Base-by-base conservation (phyloP, 2,888 invertebrate genomes). In the Autographa pulchrina region DNA sequence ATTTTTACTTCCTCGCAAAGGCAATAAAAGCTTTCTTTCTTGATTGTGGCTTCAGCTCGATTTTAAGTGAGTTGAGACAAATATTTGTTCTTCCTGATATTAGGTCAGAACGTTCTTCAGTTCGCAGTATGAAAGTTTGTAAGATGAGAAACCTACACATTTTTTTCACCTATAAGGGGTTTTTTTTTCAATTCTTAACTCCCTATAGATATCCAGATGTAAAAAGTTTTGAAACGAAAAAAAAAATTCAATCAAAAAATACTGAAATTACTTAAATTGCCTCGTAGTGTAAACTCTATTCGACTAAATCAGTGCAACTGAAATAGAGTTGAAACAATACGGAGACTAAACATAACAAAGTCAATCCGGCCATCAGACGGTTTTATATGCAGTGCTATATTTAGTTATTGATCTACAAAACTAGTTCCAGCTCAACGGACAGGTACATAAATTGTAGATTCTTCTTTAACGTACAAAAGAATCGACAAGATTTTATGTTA, bases 331-430 rank as follows among this genome's bases (percentile, higher is more conserved):
- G 86, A 89, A 90, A 91, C 92, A 92, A 89, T 88, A 87, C 83
- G 86, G 84, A 92, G 92, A 92, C 92, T 93, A 92, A 92, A 92
- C 92, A 92, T 87, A 82, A 74, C 80, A 84, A 74, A 89, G 85
- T 88, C 86, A 84, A 86, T 88, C 86, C 82, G 85, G 90, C 86
- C 83, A 85, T 88, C 85, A 77, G 73, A 80, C 80, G 61, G 81
- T 87, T 87, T 86, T 85, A 86, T 86, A 84, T 76, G 74, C 78
- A 77, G 56, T 71, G 79, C 80, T 82, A 82, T 80, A 83, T 84
- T 83, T 82, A 85, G 81, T 75, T 70, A 76, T 65, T 67, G 77
- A 81, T 81, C 71, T 70, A 61, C 25, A 56, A 20, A 13, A 25
- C 6, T 69, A 48, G 78, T 68, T 71, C 68, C 70, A 64, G 70